Conservation (phyloP, 1,140 invertebrate species). For the Steinernema feltiae region DNA sequence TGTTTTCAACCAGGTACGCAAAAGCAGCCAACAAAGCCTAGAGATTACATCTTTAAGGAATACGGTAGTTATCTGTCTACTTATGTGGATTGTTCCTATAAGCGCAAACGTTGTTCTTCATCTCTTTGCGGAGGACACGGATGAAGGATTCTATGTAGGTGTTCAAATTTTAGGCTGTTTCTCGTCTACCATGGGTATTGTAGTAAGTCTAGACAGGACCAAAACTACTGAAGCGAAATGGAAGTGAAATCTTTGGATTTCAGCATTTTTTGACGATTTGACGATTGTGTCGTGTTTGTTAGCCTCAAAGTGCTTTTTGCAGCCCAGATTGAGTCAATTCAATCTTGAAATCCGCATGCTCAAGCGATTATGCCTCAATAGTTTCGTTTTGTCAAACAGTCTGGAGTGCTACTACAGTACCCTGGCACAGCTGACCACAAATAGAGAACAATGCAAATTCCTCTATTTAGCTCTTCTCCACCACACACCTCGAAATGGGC, state of each 20-base stretch:
- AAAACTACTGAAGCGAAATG: no score
- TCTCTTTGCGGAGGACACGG: background rate
- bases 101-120: background rate
- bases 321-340: no score
- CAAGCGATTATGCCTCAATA: no score
- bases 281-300: no score
- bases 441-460: no score
- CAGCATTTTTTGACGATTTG: background rate
- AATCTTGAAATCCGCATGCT: no score
- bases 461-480: background rate
- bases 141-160: background rate
- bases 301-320: no score
- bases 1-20: background rate
- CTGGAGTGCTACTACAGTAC: no score
- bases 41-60: background rate
- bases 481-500: background rate
- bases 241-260: conserved; percentile 1
- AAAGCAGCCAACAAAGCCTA: background rate
- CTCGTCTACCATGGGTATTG: no score
- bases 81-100: background rate
- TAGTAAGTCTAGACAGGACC: no score
- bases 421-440: no score
- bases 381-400: no score
- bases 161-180: background rate
- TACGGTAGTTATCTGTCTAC: background rate